Percentiles rank a stretch among this genome's conserved stretches.
Evolutionary conservation across 2,113 vertebrate species (phyloP).

Genomic region (Cavia porcellus): DNA sequence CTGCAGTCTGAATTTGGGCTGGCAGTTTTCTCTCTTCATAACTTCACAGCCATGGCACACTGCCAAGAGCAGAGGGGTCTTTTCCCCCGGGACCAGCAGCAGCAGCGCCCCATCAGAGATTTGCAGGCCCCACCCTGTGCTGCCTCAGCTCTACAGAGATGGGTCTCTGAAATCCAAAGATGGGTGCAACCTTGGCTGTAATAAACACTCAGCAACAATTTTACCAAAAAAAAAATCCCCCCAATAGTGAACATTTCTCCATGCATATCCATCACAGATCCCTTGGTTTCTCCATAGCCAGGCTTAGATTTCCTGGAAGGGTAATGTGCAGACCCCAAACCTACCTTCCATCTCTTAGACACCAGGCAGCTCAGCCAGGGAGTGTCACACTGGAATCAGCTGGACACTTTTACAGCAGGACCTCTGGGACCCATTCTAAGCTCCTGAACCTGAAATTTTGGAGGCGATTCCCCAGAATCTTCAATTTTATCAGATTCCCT

Average conservation of each 20-base stretch:
- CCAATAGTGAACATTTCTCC: not conserved
- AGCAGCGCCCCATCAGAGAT: not conserved
- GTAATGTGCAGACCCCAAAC: not conserved
- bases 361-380: not conserved
- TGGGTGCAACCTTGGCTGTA: not conserved
- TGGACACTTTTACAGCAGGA: not conserved
- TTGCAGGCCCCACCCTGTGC: not conserved
- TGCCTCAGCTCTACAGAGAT: not conserved
- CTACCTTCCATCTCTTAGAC: not conserved
- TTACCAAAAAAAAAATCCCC: too few relatives aligned
- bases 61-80: fast-evolving
- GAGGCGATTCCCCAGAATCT: not conserved
- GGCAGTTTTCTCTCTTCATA: not conserved
- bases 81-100: not conserved
- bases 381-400: not conserved
- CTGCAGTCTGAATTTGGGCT: not conserved
- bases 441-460: too few relatives aligned
- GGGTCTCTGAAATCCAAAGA: not conserved
- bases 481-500: not conserved
- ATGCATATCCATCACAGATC: too few relatives aligned
- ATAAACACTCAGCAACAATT: not conserved
- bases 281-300: not conserved
- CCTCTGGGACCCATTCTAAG: not conserved
- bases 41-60: not conserved
- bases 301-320: not conserved